Conservation (phyloP, 2,888 invertebrate species). For the Hyposoter didymator region DNA sequence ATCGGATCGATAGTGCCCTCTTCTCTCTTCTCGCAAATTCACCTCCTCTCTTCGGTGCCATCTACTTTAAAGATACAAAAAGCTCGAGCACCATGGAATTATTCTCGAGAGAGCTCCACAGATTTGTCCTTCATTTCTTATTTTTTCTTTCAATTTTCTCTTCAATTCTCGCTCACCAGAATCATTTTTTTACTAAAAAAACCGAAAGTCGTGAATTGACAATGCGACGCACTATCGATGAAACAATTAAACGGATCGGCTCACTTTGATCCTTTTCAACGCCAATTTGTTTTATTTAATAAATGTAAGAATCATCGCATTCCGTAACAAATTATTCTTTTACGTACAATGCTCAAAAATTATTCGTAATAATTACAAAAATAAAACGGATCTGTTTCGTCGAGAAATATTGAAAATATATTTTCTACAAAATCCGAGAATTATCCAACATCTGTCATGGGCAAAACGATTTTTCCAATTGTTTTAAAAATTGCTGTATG, state of each 20-base stretch:
- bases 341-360: not conserved
- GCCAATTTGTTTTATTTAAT: not conserved
- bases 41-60: conserved; percentile 26
- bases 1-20: conserved; percentile 49
- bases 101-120: conserved; percentile 22
- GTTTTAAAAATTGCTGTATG: no score
- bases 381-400: no score
- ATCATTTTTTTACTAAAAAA: not conserved
- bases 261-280: not conserved
- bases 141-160: not conserved
- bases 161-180: conserved; percentile 2
- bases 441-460: no score
- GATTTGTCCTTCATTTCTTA: conserved; percentile 27
- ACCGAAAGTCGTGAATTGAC: not conserved
- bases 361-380: not conserved
- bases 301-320: not conserved
- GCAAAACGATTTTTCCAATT: no score
- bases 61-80: conserved; percentile 56
- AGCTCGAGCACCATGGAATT: conserved; percentile 38
- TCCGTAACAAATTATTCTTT: not conserved
- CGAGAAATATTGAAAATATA: not conserved
- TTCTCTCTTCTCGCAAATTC: conserved; percentile 29
- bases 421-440: not conserved
- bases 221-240: not conserved
- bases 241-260: conserved; percentile 22